A percentile compares a stretch with the other conserved stretches of the same genome.
These are phyloP conservation scores for Campoletis raptor DNA, from an alignment of 2,888 invertebrate genomes.

Conservation along the genomic window DNA sequence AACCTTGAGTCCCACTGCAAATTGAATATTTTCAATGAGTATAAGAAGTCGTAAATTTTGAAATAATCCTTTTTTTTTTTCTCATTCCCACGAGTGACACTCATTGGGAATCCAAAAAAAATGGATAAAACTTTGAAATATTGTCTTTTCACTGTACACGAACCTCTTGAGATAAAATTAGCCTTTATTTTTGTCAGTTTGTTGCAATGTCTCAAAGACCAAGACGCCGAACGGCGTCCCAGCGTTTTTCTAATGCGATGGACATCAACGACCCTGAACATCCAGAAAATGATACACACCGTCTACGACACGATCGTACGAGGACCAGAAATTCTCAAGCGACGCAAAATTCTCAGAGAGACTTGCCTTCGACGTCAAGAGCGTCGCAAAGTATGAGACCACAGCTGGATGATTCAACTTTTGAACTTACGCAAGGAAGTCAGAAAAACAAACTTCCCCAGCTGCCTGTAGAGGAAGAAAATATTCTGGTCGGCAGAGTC, in stretches of 20 bases:
- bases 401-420: neutral
- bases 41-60: neutral
- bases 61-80: neutral
- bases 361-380: conserved; percentile 8
- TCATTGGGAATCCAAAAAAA: neutral
- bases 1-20: neutral
- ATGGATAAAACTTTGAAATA: neutral
- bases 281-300: neutral
- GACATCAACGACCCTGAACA: neutral
- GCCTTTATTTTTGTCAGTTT: neutral
- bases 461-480: conserved; percentile 69
- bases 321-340: neutral
- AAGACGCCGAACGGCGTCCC: neutral
- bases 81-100: neutral
- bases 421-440: neutral
- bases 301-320: neutral
- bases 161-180: neutral
- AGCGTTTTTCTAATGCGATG: neutral
- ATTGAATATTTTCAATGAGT: neutral
- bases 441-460: conserved; percentile 4
- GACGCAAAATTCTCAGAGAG: neutral
- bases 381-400: neutral
- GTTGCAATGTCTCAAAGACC: conserved; percentile 49
- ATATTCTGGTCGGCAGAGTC: conserved; percentile 70
- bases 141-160: neutral